Conservation (phyloP, 2,888 invertebrate species). For the Epicampocera succincta region DNA sequence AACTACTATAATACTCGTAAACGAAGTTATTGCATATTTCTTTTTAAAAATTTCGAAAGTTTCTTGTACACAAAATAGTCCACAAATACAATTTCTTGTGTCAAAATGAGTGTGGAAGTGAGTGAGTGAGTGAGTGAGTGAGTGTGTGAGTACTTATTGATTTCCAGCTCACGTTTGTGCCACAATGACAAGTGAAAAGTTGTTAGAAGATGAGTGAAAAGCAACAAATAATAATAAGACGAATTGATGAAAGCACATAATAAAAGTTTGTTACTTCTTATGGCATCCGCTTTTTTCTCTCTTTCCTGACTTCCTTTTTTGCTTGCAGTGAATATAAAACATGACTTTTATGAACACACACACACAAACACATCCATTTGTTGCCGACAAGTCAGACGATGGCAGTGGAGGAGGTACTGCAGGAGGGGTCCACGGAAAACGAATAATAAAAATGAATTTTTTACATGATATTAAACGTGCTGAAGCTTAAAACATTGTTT, state of each 20-base stretch:
- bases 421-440: too few relatives aligned
- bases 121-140: neutral
- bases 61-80: neutral
- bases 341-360: conserved; percentile 9
- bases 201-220: conserved; percentile 65
- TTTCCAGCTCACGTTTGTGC: conserved; percentile 60
- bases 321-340: conserved; percentile 21
- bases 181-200: conserved; percentile 68
- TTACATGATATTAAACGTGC: conserved; percentile 47
- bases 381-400: neutral
- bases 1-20: conserved; percentile 1
- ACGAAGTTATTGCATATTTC: neutral
- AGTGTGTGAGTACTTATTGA: conserved; percentile 20
- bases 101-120: neutral
- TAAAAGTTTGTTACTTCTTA: conserved; percentile 9
- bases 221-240: conserved; percentile 56
- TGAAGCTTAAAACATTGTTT: conserved; percentile 54
- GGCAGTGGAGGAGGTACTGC: neutral
- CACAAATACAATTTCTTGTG: too few relatives aligned
- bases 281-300: neutral
- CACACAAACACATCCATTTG: neutral
- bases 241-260: conserved; percentile 50
- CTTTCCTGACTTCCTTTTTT: neutral
- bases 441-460: conserved; percentile 4
- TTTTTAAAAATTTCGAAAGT: neutral